Evolutionary conservation across 2,797 vertebrate genomes (phyloP), one percentile per base, ranked within the genome.

Genomic region (Danio jaintianensis): DNA sequence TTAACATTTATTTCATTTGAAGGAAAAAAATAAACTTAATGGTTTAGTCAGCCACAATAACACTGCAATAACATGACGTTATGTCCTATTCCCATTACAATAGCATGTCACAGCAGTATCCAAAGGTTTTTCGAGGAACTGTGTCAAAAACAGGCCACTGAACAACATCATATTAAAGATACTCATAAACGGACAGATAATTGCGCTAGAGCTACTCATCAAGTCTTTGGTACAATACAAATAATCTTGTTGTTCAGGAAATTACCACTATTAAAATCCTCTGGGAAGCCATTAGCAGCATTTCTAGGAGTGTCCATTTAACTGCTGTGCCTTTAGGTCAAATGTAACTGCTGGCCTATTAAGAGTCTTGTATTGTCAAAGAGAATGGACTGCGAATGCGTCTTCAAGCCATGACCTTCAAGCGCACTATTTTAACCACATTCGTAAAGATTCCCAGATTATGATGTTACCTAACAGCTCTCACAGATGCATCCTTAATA

Each of bases 401-500:
- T 64, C 58, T 75, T 63, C 56, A 38, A 48, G 43, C 10, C 5
- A 22, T 61, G 47, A 53, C 77, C 77, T 69, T 79, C 55, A 42
- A 12, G 48, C 20, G 29, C 18, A 62, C 36, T 43, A 18, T 52
- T 61, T 61, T 13, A 74, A 48, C n/a, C 55, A 70, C 43, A 48
- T 77, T 58, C 4, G 45, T 55, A 18, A 36, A 68, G 42, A 70
- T 16, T 70, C 11, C 29, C 29, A 22, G 56, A 61, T 70, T 43
- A 79, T 61, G 56, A 62, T 52, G 53, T 78, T 69, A 22, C 66
- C 66, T 43, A 61, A 70, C 45, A 48, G 11, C 36, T 22, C 36
- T 13, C 15, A 5, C 62, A 38, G 52, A 66, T 47, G 42, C 18
- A 59, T 59, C 36, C 66, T 42, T 47, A 59, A 38, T 69, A 20